Conservation (phyloP, 1,140 invertebrate species). For the Drosophila sucinea region DNA sequence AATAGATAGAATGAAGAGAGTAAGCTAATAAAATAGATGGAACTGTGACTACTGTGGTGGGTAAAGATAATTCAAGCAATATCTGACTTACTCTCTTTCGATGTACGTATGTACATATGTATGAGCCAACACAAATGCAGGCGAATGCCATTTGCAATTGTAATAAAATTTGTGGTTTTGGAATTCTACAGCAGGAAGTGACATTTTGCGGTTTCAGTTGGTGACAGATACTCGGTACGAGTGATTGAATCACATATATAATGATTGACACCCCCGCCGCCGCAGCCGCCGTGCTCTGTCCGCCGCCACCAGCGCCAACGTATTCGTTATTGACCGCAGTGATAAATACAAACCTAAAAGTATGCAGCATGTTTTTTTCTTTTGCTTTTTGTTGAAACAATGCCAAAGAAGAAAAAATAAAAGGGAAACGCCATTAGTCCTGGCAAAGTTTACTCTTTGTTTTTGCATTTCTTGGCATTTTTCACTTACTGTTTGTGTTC, state of each 20-base stretch:
- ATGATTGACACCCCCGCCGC: constrained; percentile 40
- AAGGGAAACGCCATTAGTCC: constrained; percentile 13
- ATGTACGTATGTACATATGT: background rate
- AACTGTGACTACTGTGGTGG: background rate
- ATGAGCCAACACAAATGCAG: constrained; percentile 41
- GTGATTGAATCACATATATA: constrained; percentile 28
- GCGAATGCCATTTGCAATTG: constrained; percentile 63
- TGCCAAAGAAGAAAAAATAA: constrained; percentile 32
- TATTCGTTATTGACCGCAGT: constrained; percentile 31
- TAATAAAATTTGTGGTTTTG: constrained; percentile 56
- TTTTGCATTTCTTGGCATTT: constrained; percentile 11
- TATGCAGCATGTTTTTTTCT: constrained; percentile 53
- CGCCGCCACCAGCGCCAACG: background rate
- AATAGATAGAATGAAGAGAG: no score
- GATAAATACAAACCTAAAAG: constrained; percentile 42
- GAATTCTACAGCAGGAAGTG: constrained; percentile 53
- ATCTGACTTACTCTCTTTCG: background rate
- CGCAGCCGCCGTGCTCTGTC: background rate
- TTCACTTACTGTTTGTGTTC: constrained; percentile 6
- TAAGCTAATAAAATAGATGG: no score
- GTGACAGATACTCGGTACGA: constrained; percentile 6
- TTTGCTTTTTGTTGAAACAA: constrained; percentile 23
- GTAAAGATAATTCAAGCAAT: background rate
- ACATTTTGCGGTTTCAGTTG: constrained; percentile 32
- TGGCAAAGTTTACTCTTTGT: constrained; percentile 28